phyloP scores from a whole-genome alignment of 2,888 invertebrate genomes.

The Trypoxylon attenuatum region DNA sequence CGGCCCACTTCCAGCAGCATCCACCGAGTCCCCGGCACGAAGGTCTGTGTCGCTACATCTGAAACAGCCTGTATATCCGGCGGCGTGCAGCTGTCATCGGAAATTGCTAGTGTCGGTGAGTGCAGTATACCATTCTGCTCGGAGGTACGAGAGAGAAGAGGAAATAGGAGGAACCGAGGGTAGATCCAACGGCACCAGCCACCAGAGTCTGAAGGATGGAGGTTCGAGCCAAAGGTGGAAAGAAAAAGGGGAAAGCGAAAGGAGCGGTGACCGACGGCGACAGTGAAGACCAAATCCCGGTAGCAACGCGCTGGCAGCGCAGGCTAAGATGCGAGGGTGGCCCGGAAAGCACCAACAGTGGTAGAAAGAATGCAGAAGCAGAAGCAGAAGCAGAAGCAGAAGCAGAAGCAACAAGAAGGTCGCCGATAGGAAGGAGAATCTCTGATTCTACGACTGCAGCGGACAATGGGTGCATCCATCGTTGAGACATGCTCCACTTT shows the following conservation, averaged over 20 bases:
- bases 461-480: constrained; percentile 51
- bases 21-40: too few species aligned
- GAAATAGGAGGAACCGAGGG: not conserved
- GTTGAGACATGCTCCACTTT: constrained; percentile 47
- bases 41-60: too few species aligned
- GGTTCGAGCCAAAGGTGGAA: not conserved
- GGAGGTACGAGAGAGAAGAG: not conserved
- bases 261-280: not conserved
- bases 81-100: constrained; percentile 16
- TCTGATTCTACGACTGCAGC: constrained; percentile 27
- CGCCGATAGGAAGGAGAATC: not conserved
- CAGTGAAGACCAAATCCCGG: too few species aligned
- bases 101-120: constrained; percentile 25
- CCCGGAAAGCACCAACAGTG: not conserved
- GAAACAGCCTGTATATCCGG: constrained; percentile 10
- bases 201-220: not conserved
- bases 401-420: too few species aligned
- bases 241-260: not conserved
- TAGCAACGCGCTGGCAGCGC: too few species aligned
- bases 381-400: too few species aligned
- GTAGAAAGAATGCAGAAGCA: not conserved
- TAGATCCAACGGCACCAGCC: not conserved
- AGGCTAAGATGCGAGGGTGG: not conserved
- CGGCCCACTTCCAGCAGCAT: too few species aligned
- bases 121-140: too few species aligned